Evolutionary conservation across 2,113 vertebrate genomes (phyloP).

Genomic region (Percopsis transmontana): DNA sequence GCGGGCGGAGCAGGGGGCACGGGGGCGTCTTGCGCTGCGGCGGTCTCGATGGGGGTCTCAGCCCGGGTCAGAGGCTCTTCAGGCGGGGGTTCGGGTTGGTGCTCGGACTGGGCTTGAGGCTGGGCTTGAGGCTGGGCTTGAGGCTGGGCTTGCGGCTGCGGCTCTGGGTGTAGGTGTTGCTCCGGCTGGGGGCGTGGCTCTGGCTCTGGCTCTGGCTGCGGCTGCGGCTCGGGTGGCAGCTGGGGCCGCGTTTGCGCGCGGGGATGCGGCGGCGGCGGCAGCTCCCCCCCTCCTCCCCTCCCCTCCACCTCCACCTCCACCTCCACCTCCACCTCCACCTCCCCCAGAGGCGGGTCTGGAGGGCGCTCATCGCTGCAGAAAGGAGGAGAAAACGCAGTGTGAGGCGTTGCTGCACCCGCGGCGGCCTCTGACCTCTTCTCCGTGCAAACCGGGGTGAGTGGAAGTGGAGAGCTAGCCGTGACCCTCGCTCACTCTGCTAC

Average conservation of each 20-base stretch:
- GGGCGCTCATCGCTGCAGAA: constrained; percentile 82
- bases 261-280: constrained; percentile 8
- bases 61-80: not conserved
- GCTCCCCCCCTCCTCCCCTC: constrained; percentile 61
- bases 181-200: constrained; percentile 25
- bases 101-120: not conserved
- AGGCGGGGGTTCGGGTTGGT: not conserved
- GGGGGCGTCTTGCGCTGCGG: constrained; percentile 50
- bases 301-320: constrained; percentile 80
- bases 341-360: constrained; percentile 66
- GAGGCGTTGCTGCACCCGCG: constrained; percentile 76
- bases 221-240: not conserved
- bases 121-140: constrained; percentile 24
- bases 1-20: constrained; percentile 41
- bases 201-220: constrained; percentile 16
- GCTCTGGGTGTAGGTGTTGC: not conserved
- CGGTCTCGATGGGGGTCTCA: not conserved
- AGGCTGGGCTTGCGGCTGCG: not conserved
- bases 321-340: constrained; percentile 83
- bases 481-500: constrained; percentile 50
- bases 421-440: constrained; percentile 77
- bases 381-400: constrained; percentile 84
- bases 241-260: constrained; percentile 11
- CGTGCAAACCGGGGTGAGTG: constrained; percentile 67
- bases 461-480: constrained; percentile 57